Evolutionary conservation across 2,113 vertebrate genomes (phyloP).

Genomic region (Telmatochromis bifrenatus): DNA sequence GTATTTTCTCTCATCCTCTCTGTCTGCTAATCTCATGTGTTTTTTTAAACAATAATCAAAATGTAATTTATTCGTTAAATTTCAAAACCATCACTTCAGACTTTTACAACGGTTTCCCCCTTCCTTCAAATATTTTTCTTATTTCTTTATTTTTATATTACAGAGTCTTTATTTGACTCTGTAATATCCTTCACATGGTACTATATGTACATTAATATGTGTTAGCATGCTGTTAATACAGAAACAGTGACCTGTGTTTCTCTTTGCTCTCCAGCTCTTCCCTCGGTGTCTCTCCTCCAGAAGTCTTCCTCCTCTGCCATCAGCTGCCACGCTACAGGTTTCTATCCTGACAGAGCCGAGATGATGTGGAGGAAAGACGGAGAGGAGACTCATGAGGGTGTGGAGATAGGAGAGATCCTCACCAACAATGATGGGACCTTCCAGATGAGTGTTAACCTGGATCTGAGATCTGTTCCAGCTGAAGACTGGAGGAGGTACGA

Average conservation of each 20-base stretch:
- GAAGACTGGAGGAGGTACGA: not conserved
- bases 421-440: not conserved
- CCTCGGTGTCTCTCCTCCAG: accelerated
- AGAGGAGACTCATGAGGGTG: accelerated
- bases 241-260: accelerated
- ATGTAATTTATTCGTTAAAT: accelerated
- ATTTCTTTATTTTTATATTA: not conserved
- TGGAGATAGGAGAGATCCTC: not conserved
- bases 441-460: not conserved
- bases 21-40: accelerated
- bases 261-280: accelerated
- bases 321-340: not conserved
- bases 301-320: accelerated
- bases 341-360: accelerated
- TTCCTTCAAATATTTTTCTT: accelerated
- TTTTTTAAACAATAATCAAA: accelerated
- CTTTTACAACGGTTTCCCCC: accelerated
- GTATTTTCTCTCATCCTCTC: not conserved
- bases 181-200: not conserved
- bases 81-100: accelerated
- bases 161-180: not conserved
- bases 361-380: not conserved
- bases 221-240: not conserved
- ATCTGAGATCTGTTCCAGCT: accelerated
- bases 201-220: not conserved